Evolutionary conservation across 1,140 invertebrate genomes (phyloP).

Genomic region (Euura lappo): DNA sequence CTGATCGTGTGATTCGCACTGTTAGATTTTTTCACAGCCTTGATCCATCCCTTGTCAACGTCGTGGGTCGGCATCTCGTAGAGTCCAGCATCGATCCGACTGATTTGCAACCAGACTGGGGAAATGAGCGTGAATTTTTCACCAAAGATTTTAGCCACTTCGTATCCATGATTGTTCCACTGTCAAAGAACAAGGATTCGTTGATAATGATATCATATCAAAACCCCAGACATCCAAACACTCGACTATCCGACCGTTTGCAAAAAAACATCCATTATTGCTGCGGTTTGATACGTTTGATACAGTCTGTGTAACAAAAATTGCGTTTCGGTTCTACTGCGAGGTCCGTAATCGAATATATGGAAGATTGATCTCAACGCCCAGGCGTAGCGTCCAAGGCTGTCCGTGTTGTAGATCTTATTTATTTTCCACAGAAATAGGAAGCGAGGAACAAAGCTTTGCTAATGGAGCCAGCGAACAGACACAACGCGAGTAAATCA

Average conservation of each 20-base stretch:
- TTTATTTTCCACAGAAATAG: no score
- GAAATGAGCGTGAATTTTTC: slow-evolving; percentile 90
- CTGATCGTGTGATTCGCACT: slow-evolving; percentile 59
- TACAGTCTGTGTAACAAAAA: no score
- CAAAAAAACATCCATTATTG: background rate
- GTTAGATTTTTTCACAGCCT: slow-evolving; percentile 66
- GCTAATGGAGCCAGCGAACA: no score
- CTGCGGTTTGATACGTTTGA: no score
- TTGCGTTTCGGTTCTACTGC: no score
- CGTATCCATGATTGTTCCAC: slow-evolving; percentile 97
- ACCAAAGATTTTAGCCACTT: slow-evolving; percentile 89
- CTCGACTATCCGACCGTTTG: slow-evolving; percentile 23
- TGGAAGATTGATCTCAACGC: no score
- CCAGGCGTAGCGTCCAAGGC: no score
- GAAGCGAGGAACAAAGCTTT: no score
- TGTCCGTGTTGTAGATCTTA: no score
- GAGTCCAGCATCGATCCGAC: slow-evolving; percentile 63
- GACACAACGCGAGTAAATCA: no score
- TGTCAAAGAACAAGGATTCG: slow-evolving; percentile 57
- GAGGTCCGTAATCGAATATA: no score
- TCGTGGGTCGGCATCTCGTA: slow-evolving; percentile 76
- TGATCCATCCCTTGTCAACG: slow-evolving; percentile 84
- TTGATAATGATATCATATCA: slow-evolving; percentile 16
- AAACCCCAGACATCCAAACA: slow-evolving; percentile 1
- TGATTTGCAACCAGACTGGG: slow-evolving; percentile 93